Evolutionary conservation across 2,113 vertebrate genomes (phyloP).

Genomic region (Gallinago media): DNA sequence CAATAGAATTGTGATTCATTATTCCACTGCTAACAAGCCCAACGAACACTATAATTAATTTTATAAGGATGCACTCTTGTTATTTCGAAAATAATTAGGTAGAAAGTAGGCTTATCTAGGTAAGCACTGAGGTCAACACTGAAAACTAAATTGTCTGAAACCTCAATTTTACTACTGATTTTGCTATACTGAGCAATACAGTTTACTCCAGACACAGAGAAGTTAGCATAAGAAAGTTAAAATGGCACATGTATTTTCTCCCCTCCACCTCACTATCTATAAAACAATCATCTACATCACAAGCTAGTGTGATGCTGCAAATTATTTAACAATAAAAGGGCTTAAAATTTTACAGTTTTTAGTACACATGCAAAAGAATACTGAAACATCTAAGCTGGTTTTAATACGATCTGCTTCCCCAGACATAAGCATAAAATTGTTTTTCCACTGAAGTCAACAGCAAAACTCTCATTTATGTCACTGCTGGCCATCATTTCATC

Average conservation of each 20-base stretch:
- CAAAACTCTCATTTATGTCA: not conserved
- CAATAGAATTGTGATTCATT: not conserved
- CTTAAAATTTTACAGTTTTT: not conserved
- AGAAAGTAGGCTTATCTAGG: not conserved
- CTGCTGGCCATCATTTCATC: not conserved
- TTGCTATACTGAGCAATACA: not conserved
- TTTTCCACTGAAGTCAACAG: not conserved
- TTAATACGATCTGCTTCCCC: not conserved
- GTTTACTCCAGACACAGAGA: not conserved
- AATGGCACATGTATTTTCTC: not conserved
- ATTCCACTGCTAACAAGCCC: not conserved
- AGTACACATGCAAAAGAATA: accelerated
- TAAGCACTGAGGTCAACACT: not conserved
- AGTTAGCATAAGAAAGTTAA: not conserved
- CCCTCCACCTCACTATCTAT: not conserved
- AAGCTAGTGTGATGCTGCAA: not conserved
- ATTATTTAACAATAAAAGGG: not conserved
- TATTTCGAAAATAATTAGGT: not conserved
- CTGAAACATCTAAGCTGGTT: not conserved
- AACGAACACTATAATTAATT: not conserved
- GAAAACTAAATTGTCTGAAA: not conserved
- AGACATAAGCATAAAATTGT: not conserved
- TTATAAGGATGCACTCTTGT: not conserved
- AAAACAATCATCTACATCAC: not conserved
- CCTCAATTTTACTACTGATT: not conserved